phyloP scores from a whole-genome alignment of 2,888 invertebrate species.

The Siphonodentalium dalli region DNA sequence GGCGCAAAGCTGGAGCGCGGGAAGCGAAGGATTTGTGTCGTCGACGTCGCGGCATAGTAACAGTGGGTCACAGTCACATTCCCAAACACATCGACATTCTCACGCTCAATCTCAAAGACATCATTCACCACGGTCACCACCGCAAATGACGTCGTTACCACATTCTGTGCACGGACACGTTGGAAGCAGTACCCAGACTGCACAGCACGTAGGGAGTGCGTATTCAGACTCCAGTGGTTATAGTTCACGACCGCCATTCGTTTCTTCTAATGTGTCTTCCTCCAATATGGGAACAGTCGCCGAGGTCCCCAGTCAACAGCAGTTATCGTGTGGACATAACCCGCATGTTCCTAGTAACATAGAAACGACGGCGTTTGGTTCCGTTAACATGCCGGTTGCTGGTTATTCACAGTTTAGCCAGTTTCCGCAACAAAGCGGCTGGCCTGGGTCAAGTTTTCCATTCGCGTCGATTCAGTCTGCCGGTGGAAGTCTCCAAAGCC shows the following conservation, averaged over 20 bases:
- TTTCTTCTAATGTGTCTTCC: too few relatives aligned
- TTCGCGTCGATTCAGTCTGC: slow-evolving; percentile 38
- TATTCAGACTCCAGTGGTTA: slow-evolving; percentile 21
- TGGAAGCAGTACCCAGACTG: neutral
- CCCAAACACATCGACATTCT: slow-evolving; percentile 39
- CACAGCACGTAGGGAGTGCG: neutral
- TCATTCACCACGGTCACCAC: slow-evolving; percentile 36
- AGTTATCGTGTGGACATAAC: slow-evolving; percentile 26
- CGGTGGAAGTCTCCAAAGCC: slow-evolving; percentile 29
- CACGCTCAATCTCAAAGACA: slow-evolving; percentile 37
- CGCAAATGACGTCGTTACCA: slow-evolving; percentile 20
- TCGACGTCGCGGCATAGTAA: slow-evolving; percentile 29
- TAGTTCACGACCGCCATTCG: slow-evolving; percentile 28
- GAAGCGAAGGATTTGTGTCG: slow-evolving; percentile 28
- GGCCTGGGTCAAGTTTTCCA: slow-evolving; percentile 45
- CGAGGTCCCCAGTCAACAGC: slow-evolving; percentile 35
- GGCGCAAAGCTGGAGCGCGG: slow-evolving; percentile 32
- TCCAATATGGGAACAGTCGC: neutral
- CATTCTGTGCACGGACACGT: neutral
- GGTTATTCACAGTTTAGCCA: slow-evolving; percentile 47
- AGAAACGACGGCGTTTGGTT: slow-evolving; percentile 64
- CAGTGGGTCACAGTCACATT: slow-evolving; percentile 38
- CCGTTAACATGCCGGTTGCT: slow-evolving; percentile 64
- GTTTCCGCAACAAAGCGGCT: slow-evolving; percentile 41
- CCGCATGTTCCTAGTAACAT: slow-evolving; percentile 45